Base-by-base conservation (phyloP, 2,113 vertebrate species). In the Xiphophorus hellerii region DNA sequence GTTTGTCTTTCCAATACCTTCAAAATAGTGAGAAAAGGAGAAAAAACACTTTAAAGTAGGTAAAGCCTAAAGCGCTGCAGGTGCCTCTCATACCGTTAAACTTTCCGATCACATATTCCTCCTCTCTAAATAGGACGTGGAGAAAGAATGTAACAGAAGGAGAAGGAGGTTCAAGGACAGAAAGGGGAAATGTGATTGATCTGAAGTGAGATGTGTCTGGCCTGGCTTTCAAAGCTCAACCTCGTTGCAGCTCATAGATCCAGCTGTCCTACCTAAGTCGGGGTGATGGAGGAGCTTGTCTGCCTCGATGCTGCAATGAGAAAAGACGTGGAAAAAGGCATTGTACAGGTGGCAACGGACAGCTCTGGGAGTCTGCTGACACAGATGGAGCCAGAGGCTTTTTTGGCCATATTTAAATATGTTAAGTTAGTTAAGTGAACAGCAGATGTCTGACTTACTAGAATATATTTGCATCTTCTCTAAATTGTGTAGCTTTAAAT, bases 181-280 rank as follows among this genome's bases (percentile, higher is more conserved):
- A 88, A 86, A 89, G 82, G 86, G 83, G 88, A 90, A 87, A 82
- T 86, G 88, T 91, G 90, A 92, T 92, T 92, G 92, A 93, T 93
- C 92, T 90, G 82, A 90, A 91, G 89, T 88, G 91, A 93, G 90
- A 89, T 93, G 90, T 91, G 90, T 92, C 92, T 92, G 87, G 85
- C 91, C 84, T 78, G 76, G 76, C 88, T 90, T 84, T 87, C 85
- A 80, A 35, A 35, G 76, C 80, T 77, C 80, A 85, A 61, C 76
- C 78, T 81, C 79, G 81, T 84, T 91, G 78, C 83, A 87, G 83
- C 87, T 81, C 88, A 90, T 86, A 91, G 88, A 92, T 92, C 89
- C 91, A 91, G 79, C 77, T 75, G 84, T 92, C 89, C 88, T 87
- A 92, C 88, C 90, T 87, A 91, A 91, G 90, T 91, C 89, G 85